Percentiles rank a stretch among this genome's conserved stretches.
phyloP scores from a whole-genome alignment of 2,113 vertebrate species.

The Crotalus horridus region DNA sequence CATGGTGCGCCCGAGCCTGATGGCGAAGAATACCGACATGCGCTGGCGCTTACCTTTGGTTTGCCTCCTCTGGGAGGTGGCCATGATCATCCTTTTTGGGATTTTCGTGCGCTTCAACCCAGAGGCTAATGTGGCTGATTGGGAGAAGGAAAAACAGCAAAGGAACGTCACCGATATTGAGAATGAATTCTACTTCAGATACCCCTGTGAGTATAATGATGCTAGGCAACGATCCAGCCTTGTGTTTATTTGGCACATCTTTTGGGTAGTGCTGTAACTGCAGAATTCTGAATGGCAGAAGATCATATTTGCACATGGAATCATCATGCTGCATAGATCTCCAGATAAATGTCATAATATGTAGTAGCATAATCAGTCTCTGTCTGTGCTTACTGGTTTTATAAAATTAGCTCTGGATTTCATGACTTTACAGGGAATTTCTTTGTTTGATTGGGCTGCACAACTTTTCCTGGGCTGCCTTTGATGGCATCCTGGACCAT shows the following conservation, averaged over 20 bases:
- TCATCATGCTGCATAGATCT: background rate
- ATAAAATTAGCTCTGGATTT: background rate
- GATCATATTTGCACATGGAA: background rate
- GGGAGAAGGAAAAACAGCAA: constrained; percentile 52
- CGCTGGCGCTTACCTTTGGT: constrained; percentile 80
- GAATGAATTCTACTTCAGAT: constrained; percentile 97
- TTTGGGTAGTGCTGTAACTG: background rate
- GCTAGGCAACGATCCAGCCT: fast-evolving
- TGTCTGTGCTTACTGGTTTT: background rate
- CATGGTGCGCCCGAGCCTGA: constrained; percentile 19
- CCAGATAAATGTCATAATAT: background rate
- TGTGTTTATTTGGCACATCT: background rate
- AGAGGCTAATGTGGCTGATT: constrained; percentile 70
- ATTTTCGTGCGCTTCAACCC: constrained; percentile 84
- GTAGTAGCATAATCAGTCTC: background rate
- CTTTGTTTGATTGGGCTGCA: background rate
- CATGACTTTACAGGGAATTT: background rate
- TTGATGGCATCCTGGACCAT: background rate
- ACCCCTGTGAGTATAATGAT: constrained; percentile 87
- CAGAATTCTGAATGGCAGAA: background rate
- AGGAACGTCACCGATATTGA: constrained; percentile 79
- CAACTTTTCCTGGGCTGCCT: background rate
- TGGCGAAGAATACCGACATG: constrained; percentile 79
- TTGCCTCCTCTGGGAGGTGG: constrained; percentile 84
- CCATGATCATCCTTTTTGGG: constrained; percentile 88